These are phyloP conservation scores for Pipa parva DNA, from an alignment of 2,113 vertebrate species.

Conservation along the genomic window DNA sequence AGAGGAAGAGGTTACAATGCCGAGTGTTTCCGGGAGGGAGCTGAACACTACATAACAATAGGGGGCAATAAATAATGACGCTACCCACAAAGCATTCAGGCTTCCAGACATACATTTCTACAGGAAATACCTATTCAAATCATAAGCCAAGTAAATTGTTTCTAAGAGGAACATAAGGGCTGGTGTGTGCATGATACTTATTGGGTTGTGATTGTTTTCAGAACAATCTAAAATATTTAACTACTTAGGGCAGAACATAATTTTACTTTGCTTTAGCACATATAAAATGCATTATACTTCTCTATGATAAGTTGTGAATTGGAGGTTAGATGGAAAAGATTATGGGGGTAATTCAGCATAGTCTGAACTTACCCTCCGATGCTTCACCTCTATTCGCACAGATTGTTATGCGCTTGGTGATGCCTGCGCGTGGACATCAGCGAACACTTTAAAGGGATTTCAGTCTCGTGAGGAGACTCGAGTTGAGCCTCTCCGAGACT, in stretches of 20 bases:
- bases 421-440: too few species aligned
- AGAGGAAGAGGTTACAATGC: conserved; percentile 18
- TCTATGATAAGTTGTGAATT: not conserved
- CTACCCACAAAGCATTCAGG: not conserved
- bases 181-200: not conserved
- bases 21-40: conserved; percentile 15
- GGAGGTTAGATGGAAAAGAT: too few species aligned
- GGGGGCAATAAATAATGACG: not conserved
- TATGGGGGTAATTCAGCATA: too few species aligned
- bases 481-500: too few species aligned
- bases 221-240: not conserved
- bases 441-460: too few species aligned
- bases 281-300: not conserved
- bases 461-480: too few species aligned
- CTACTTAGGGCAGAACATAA: not conserved
- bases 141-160: not conserved
- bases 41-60: not conserved
- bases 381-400: too few species aligned
- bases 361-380: too few species aligned
- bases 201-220: not conserved
- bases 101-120: conserved; percentile 4
- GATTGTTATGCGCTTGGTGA: too few species aligned
- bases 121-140: conserved; percentile 13
- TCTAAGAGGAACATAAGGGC: not conserved
- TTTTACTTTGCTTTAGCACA: too few species aligned